These are phyloP conservation scores for Stegana nigrithorax DNA, from an alignment of 2,888 invertebrate genomes.

Conservation along the genomic window DNA sequence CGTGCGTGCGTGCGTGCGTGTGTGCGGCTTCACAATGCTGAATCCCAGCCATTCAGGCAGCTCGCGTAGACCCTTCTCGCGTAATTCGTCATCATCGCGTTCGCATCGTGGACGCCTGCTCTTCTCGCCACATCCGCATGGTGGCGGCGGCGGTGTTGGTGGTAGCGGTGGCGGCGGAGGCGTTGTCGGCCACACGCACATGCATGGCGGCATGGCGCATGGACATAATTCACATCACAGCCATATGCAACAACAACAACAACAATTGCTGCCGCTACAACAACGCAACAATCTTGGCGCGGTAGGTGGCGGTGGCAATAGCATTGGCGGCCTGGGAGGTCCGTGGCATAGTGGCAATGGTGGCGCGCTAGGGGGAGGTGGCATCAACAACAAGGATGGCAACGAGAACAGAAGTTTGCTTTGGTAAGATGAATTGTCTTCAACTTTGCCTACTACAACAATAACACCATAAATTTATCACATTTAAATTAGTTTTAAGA, in stretches of 20 bases:
- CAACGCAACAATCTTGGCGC: too few species aligned
- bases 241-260: not conserved
- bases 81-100: conserved; percentile 64
- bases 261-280: too few species aligned
- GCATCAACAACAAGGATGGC: conserved; percentile 31
- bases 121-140: conserved; percentile 63
- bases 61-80: conserved; percentile 66
- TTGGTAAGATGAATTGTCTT: conserved; percentile 65
- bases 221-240: too few species aligned
- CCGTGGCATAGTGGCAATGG: conserved; percentile 54
- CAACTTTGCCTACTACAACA: conserved; percentile 28
- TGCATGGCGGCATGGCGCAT: too few species aligned
- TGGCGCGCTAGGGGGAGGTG: too few species aligned
- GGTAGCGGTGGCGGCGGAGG: conserved; percentile 25
- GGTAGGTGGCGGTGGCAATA: conserved; percentile 21
- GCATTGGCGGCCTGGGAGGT: conserved; percentile 47
- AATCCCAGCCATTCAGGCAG: conserved; percentile 53
- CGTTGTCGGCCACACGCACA: conserved; percentile 49
- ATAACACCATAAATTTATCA: conserved; percentile 18
- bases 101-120: conserved; percentile 65
- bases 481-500: conserved; percentile 53
- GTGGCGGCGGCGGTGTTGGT: conserved; percentile 33
- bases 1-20: too few species aligned
- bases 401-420: conserved; percentile 55
- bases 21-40: conserved; percentile 41